A percentile compares a stretch with the other conserved stretches of the same genome.
Conservation (phyloP, 2,888 invertebrate species). For the Ptychoptera albimana region DNA sequence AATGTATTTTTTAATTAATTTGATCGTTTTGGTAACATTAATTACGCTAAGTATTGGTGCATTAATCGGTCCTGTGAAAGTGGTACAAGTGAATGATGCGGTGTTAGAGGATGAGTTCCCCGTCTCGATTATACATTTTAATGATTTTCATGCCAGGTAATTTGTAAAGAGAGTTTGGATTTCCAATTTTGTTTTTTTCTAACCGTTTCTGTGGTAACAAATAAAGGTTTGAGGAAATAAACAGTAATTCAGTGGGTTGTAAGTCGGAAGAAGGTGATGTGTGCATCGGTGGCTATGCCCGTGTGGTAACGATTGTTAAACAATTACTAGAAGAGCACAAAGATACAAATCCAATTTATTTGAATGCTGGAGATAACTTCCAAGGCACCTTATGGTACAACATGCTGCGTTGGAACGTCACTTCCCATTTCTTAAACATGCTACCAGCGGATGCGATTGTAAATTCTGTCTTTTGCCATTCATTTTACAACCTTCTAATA, state of each 20-base stretch:
- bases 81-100: neutral
- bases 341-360: slow-evolving; percentile 40
- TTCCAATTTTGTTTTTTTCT: too few species aligned
- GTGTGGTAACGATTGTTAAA: slow-evolving; percentile 41
- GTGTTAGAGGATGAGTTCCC: neutral
- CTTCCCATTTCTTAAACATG: slow-evolving; percentile 57
- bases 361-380: slow-evolving; percentile 73
- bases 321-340: slow-evolving; percentile 29
- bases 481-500: slow-evolving; percentile 1
- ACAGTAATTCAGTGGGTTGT: slow-evolving; percentile 38
- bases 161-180: neutral
- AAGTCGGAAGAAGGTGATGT: slow-evolving; percentile 27
- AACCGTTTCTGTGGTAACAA: neutral
- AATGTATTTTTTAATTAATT: neutral
- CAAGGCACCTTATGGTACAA: slow-evolving; percentile 79
- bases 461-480: slow-evolving; percentile 19
- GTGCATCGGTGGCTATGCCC: slow-evolving; percentile 55
- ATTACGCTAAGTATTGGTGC: neutral
- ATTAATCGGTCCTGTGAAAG: neutral
- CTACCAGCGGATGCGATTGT: slow-evolving; percentile 64
- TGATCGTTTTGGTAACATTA: neutral
- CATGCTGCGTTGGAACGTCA: slow-evolving; percentile 54
- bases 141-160: slow-evolving; percentile 3
- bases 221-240: slow-evolving; percentile 44
- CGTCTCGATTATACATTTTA: neutral